phyloP scores from a whole-genome alignment of 1,140 invertebrate genomes.

The Aphaenogaster rudis region DNA sequence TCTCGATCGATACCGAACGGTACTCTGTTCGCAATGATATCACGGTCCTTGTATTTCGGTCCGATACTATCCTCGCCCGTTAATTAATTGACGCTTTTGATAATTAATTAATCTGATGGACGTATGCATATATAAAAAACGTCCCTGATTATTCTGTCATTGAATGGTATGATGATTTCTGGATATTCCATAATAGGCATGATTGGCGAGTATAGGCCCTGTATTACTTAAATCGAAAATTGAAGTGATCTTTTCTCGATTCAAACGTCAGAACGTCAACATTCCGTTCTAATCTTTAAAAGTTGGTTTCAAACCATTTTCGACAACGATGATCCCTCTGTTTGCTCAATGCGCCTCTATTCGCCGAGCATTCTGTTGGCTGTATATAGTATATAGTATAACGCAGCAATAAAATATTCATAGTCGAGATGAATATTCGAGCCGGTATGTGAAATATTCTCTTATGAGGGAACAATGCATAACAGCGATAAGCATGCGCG shows the following conservation, averaged over 20 bases:
- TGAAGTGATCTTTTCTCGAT: background rate
- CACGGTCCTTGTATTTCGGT: background rate
- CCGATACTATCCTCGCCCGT: background rate
- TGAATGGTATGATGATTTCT: background rate
- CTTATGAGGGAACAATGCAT: constrained; percentile 10
- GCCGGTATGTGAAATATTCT: constrained; percentile 7
- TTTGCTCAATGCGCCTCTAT: background rate
- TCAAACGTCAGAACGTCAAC: background rate
- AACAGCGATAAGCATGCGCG: constrained; percentile 5
- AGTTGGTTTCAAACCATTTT: background rate
- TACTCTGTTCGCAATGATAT: constrained; percentile 23
- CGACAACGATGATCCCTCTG: background rate
- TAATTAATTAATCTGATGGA: background rate
- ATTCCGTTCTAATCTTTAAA: background rate
- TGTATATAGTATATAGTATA: background rate
- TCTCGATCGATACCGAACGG: constrained; percentile 68
- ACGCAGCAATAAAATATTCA: constrained; percentile 46
- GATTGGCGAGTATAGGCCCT: background rate
- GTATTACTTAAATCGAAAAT: background rate
- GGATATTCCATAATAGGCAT: background rate
- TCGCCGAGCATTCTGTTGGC: background rate
- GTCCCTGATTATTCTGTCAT: background rate
- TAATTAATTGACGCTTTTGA: constrained; percentile 8
- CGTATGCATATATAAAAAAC: background rate
- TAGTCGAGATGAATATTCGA: constrained; percentile 31